Percentiles rank a stretch among this genome's conserved stretches.
phyloP scores from a whole-genome alignment of 2,888 invertebrate species.

The Erebia aethiops region DNA sequence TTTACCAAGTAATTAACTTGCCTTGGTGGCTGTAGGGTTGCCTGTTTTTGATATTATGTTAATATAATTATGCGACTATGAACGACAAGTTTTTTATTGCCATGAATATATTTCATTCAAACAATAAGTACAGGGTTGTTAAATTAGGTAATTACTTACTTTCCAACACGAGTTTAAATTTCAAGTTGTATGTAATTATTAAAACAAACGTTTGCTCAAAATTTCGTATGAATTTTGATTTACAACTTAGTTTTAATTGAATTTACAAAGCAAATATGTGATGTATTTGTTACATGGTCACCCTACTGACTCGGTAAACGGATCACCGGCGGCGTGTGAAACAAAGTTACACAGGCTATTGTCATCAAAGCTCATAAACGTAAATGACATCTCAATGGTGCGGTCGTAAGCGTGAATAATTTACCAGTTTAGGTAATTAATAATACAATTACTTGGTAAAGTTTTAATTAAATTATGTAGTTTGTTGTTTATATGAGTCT shows the following conservation, averaged over 20 bases:
- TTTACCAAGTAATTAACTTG: conserved; percentile 18
- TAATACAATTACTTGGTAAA: neutral
- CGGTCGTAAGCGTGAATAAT: conserved; percentile 18
- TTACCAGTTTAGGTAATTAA: conserved; percentile 12
- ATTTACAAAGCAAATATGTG: neutral
- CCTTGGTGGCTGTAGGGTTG: conserved; percentile 1
- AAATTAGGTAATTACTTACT: too few species aligned
- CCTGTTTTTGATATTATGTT: neutral
- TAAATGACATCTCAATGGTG: conserved; percentile 17
- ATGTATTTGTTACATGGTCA: neutral
- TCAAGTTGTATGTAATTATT: neutral
- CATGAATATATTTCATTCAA: too few species aligned
- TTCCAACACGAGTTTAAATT: too few species aligned
- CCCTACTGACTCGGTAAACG: neutral
- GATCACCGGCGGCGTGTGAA: conserved; percentile 12
- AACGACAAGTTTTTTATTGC: too few species aligned
- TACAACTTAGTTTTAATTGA: too few species aligned
- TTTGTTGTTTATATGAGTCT: too few species aligned
- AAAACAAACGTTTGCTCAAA: neutral
- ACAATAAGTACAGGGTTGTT: too few species aligned
- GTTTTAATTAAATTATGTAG: conserved; percentile 3
- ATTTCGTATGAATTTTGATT: neutral
- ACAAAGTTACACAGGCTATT: conserved; percentile 20
- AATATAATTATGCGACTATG: too few species aligned
- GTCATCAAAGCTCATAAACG: conserved; percentile 18